These are phyloP conservation scores for Calliphora vicina DNA, from an alignment of 1,140 invertebrate species.

Conservation along the genomic window DNA sequence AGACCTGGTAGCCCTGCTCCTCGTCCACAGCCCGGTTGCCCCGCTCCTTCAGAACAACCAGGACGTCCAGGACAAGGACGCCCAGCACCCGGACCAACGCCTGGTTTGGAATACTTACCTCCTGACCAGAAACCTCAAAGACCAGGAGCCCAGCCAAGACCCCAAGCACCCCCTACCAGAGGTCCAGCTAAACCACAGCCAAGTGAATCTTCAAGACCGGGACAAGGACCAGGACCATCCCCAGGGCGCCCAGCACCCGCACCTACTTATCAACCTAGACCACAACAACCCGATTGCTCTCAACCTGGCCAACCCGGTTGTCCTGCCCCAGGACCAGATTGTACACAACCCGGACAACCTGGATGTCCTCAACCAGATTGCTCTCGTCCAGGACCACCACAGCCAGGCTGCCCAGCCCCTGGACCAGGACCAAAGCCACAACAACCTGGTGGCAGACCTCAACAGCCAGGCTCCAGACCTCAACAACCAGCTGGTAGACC, in stretches of 20 bases:
- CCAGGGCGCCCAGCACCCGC: conserved; percentile 24
- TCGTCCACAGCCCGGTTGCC: neutral
- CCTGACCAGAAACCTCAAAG: conserved; percentile 1
- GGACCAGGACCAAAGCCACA: neutral
- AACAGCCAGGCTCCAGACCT: neutral
- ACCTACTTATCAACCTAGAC: conserved; percentile 31
- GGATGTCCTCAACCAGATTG: conserved; percentile 20
- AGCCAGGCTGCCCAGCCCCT: conserved; percentile 26
- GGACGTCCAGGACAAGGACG: neutral
- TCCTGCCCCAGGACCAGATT: conserved; percentile 17
- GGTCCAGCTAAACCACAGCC: neutral
- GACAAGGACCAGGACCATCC: neutral
- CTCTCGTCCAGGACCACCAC: conserved; percentile 22
- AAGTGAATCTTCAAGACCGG: neutral
- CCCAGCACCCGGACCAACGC: neutral
- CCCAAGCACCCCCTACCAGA: neutral
- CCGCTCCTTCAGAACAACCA: conserved; percentile 18
- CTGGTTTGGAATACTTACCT: conserved; percentile 19
- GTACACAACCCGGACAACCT: conserved; percentile 34
- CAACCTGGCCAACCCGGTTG: neutral
- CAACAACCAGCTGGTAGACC: too few species aligned
- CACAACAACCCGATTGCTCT: conserved; percentile 6
- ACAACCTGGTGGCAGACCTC: neutral
- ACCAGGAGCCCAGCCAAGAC: neutral
- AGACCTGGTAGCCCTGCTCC: conserved; percentile 11